These are phyloP conservation scores for Caenorhabditis drosophilae DNA, from an alignment of 2,888 invertebrate genomes.

Conservation along the genomic window DNA sequence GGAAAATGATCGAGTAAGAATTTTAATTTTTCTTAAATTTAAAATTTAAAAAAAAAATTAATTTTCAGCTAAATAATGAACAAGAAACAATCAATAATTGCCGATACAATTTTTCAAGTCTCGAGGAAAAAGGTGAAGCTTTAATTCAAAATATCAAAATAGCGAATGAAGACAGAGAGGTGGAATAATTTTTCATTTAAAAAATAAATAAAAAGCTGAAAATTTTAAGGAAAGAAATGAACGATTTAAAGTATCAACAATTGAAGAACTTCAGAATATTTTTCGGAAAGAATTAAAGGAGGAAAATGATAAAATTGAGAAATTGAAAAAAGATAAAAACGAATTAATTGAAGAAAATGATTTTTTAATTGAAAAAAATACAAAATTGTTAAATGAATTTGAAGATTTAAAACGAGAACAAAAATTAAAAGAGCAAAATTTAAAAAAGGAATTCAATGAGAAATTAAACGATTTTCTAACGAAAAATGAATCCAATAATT, in stretches of 20 bases:
- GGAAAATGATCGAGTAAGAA: constrained; percentile 4
- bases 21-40: no score
- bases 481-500: constrained; percentile 9
- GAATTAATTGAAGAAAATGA: constrained; percentile 33
- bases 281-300: constrained; percentile 30
- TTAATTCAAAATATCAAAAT: constrained; percentile 19
- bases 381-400: constrained; percentile 8
- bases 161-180: constrained; percentile 26
- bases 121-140: constrained; percentile 22
- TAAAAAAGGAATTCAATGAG: constrained; percentile 16
- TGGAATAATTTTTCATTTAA: neutral
- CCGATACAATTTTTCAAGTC: constrained; percentile 11
- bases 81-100: constrained; percentile 7
- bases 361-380: constrained; percentile 20
- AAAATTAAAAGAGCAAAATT: constrained; percentile 23
- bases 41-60: no score
- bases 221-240: constrained; percentile 17
- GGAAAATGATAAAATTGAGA: constrained; percentile 25
- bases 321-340: constrained; percentile 15
- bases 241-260: constrained; percentile 23
- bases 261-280: constrained; percentile 30
- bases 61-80: no score
- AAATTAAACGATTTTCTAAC: constrained; percentile 19
- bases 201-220: neutral
- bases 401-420: constrained; percentile 23